Conservation (phyloP, 2,113 vertebrate genomes). For the Ciconia boyciana region DNA sequence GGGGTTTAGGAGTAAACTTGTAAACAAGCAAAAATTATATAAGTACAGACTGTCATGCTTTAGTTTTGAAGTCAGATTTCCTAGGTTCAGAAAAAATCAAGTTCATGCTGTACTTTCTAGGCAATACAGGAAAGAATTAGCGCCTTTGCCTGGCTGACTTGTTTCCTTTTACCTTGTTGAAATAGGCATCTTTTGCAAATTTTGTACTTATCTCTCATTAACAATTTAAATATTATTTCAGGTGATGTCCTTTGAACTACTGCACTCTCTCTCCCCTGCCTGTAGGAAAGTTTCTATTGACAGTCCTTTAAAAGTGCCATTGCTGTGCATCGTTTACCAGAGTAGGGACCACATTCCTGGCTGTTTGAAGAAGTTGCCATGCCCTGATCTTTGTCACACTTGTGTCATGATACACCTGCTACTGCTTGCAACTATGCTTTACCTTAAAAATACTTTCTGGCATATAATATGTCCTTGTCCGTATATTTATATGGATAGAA, state of each 20-base stretch:
- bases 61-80: neutral
- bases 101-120: neutral
- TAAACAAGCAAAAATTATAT: neutral
- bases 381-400: neutral
- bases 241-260: neutral
- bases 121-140: neutral
- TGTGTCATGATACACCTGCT: neutral
- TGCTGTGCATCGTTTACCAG: neutral
- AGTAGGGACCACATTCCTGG: neutral
- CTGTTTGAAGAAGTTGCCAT: neutral
- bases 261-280: neutral
- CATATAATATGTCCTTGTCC: accelerated
- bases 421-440: neutral
- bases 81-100: neutral
- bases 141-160: neutral
- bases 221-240: neutral
- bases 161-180: neutral
- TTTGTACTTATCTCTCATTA: neutral
- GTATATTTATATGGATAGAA: neutral
- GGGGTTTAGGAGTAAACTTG: neutral
- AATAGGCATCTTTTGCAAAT: neutral
- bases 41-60: neutral
- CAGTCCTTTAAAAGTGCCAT: neutral
- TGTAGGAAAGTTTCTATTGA: neutral
- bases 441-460: neutral